Base-by-base conservation (phyloP, 2,888 invertebrate species). In the Cerceris rybyensis region DNA sequence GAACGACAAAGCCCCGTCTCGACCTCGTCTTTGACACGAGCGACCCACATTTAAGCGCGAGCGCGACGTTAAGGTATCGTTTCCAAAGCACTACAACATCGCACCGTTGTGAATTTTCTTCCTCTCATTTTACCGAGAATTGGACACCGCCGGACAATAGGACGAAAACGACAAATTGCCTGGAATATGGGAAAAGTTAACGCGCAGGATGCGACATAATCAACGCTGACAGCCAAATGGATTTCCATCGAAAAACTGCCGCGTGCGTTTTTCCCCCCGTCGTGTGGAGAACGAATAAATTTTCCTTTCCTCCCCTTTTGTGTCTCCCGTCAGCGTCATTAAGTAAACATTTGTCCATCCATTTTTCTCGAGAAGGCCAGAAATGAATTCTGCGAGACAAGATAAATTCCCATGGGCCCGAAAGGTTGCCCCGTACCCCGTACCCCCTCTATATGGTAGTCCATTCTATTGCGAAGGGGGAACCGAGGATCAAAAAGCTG, bases 341-440 rank as follows among this genome's bases (percentile, higher is more conserved):
- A n/a, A 52, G 43, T 42, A 65, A 63, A 64, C 58, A 60, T 43
- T 69, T 42, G 57, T 39, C 39, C 8, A 14, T 5, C 59, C 8
- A 68, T 64, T 69, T 60, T 68, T 70, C 68, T 64, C 28, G 43
- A 54, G 52, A 52, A 60, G 72, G 9, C 43, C 49, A 54, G 46
- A 63, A 52, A 63, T 9, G 70, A 72, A 70, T 70, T 69, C 66
- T 13, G 54, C 64, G 57, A 59, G 75, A 76, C 74, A 72, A 80
- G 74, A 81, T 75, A 80, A 61, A 78, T 84, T 84, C 81, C 83
- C 83, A 83, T 81, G 83, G 65, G 70, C 65, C 52, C 39, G 9
- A 65, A 54, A 66, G 58, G 55, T 64, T 39, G 43, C 64, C 61
- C 63, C 59, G 52, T 8, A n/a, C 14, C 17, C 16, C 39, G 14